phyloP scores from a whole-genome alignment of 2,888 invertebrate genomes.

The Diploptera punctata region DNA sequence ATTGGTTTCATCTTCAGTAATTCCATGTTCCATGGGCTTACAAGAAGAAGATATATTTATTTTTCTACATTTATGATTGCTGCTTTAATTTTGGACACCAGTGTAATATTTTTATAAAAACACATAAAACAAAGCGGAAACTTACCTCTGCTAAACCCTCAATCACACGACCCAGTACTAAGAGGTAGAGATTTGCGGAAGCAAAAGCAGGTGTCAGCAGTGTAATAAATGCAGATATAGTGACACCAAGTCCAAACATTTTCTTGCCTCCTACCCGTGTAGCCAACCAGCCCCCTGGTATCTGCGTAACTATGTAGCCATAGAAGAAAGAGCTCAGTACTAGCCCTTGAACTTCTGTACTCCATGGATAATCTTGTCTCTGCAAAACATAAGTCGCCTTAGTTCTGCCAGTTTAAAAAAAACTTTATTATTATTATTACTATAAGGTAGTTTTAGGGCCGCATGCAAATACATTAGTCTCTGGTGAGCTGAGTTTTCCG shows the following conservation, averaged over 20 bases:
- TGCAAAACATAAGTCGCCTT: no score
- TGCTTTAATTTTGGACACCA: no score
- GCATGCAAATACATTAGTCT: no score
- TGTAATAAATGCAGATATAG: conserved; percentile 55
- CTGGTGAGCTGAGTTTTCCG: no score
- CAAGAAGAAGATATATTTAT: conserved; percentile 3
- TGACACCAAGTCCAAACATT: conserved; percentile 54
- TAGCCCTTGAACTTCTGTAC: conserved; percentile 52
- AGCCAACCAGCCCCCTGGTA: conserved; percentile 58
- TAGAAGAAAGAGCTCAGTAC: conserved; percentile 57
- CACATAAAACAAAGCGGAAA: no score
- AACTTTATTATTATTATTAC: no score
- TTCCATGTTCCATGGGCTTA: no score
- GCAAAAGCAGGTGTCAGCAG: conserved; percentile 56
- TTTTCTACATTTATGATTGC: no score
- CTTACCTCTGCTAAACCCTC: conserved; percentile 59
- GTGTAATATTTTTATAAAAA: no score
- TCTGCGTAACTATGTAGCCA: conserved; percentile 57
- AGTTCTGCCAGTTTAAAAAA: no score
- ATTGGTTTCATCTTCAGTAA: no score
- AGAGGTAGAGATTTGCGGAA: conserved; percentile 49
- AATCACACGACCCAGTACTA: conserved; percentile 53
- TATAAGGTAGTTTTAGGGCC: no score
- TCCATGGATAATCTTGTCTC: conserved; percentile 52
- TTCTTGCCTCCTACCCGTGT: conserved; percentile 59